These are phyloP conservation scores for Nyctibius bracteatus DNA, from an alignment of 2,113 vertebrate genomes.

Conservation along the genomic window DNA sequence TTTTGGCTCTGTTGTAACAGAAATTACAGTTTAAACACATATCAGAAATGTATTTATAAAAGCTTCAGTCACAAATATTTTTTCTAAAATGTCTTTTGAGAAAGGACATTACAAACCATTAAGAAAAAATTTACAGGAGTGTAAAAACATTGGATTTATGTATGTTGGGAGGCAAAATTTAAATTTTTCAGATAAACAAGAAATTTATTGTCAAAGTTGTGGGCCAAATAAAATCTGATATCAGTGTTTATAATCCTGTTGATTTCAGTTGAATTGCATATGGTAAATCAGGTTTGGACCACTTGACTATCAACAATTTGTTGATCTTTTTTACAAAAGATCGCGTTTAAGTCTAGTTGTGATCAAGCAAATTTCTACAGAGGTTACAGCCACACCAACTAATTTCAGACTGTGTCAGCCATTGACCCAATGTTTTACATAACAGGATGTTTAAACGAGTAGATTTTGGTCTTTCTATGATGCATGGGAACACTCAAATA, in stretches of 20 bases:
- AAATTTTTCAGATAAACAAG: not conserved
- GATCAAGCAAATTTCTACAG: not conserved
- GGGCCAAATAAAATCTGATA: not conserved
- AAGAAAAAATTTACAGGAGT: not conserved
- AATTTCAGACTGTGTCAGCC: not conserved
- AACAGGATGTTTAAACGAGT: not conserved
- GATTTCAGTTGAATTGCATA: not conserved
- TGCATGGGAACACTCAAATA: not conserved
- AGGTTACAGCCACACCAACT: not conserved
- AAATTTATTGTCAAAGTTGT: not conserved
- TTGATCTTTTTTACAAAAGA: not conserved
- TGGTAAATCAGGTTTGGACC: not conserved
- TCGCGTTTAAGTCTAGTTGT: not conserved
- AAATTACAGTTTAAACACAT: not conserved
- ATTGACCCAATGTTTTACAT: not conserved
- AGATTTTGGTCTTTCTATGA: not conserved
- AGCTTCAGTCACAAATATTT: not conserved
- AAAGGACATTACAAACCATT: not conserved
- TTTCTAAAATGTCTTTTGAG: not conserved
- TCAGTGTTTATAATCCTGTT: not conserved
- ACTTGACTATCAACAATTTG: not conserved
- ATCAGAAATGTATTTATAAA: not conserved
- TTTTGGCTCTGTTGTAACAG: not conserved
- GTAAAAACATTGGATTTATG: not conserved
- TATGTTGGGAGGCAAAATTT: not conserved